Evolutionary conservation across 1,140 invertebrate genomes (phyloP).

Genomic region (Drosophila lacertosa): DNA sequence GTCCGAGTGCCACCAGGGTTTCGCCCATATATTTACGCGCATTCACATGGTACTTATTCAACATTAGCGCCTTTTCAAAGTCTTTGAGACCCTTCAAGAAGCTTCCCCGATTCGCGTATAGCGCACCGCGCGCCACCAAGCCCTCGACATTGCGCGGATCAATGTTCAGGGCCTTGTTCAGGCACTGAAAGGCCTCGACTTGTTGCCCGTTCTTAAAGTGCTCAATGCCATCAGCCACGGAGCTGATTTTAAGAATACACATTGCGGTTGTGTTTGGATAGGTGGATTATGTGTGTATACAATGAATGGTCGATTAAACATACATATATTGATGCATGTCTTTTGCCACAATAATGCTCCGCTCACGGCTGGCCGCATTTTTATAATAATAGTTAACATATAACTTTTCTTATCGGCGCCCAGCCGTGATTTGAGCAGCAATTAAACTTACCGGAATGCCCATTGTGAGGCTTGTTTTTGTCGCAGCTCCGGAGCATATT

Average conservation of each 20-base stretch:
- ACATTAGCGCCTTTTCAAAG: slow-evolving; percentile 94
- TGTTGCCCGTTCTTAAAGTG: slow-evolving; percentile 96
- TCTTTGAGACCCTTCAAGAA: slow-evolving; percentile 97
- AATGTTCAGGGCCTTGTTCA: slow-evolving; percentile 96
- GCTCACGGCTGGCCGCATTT: slow-evolving; percentile 16
- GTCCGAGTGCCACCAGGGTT: slow-evolving; percentile 93
- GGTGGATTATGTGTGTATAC: slow-evolving; percentile 19
- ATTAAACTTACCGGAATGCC: slow-evolving; percentile 88
- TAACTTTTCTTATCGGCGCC: slow-evolving; percentile 16
- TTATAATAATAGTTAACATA: background rate
- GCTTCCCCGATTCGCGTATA: slow-evolving; percentile 97
- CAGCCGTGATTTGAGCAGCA: slow-evolving; percentile 13
- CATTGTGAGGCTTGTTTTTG: slow-evolving; percentile 95
- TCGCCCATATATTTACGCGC: slow-evolving; percentile 97
- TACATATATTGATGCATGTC: slow-evolving; percentile 24
- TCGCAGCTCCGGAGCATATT: slow-evolving; percentile 92
- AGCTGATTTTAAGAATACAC: slow-evolving; percentile 84
- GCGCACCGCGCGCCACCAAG: slow-evolving; percentile 94
- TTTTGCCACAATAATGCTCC: background rate
- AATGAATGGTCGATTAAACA: slow-evolving; percentile 34
- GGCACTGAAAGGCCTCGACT: slow-evolving; percentile 96
- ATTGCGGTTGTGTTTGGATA: slow-evolving; percentile 14
- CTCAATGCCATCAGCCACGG: slow-evolving; percentile 95
- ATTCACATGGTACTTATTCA: slow-evolving; percentile 96
- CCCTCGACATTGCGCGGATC: slow-evolving; percentile 97